phyloP scores from a whole-genome alignment of 2,888 invertebrate genomes.

The Tyria jacobaeae region DNA sequence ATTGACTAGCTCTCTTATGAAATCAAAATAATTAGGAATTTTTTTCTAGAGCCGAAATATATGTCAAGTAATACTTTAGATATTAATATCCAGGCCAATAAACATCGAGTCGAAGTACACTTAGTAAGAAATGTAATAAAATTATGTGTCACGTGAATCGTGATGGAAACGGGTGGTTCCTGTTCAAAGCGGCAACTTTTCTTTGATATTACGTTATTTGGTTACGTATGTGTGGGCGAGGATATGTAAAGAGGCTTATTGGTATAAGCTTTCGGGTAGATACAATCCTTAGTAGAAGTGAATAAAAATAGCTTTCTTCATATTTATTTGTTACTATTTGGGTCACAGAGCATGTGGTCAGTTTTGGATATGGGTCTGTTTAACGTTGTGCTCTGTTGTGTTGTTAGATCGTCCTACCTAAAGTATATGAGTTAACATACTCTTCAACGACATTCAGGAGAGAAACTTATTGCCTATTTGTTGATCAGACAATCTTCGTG shows the following conservation, averaged over 20 bases:
- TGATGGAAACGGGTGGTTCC: conserved; percentile 56
- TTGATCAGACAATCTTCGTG: too few species aligned
- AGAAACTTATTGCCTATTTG: too few species aligned
- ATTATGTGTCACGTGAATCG: conserved; percentile 62
- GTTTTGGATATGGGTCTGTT: not conserved
- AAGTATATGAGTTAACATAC: not conserved
- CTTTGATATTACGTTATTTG: conserved; percentile 75
- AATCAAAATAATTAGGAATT: conserved; percentile 11
- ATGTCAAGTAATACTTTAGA: conserved; percentile 47
- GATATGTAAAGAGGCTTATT: conserved; percentile 63
- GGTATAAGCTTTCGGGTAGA: conserved; percentile 52
- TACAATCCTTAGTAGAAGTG: conserved; percentile 52
- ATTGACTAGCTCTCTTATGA: conserved; percentile 15
- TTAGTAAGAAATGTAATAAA: conserved; percentile 64
- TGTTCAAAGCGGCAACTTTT: conserved; percentile 61
- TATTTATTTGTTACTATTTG: conserved; percentile 39
- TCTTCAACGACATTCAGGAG: too few species aligned
- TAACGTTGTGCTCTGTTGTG: not conserved
- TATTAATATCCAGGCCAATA: conserved; percentile 59
- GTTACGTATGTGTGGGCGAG: conserved; percentile 58
- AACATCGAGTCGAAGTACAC: conserved; percentile 47
- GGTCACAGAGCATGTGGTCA: conserved; percentile 7
- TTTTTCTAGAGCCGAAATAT: conserved; percentile 18
- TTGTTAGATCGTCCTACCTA: not conserved
- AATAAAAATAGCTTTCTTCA: conserved; percentile 48